A percentile compares a stretch with the other conserved stretches of the same genome.
Conservation (phyloP, 2,113 vertebrate genomes). For the Tupaia tana region DNA sequence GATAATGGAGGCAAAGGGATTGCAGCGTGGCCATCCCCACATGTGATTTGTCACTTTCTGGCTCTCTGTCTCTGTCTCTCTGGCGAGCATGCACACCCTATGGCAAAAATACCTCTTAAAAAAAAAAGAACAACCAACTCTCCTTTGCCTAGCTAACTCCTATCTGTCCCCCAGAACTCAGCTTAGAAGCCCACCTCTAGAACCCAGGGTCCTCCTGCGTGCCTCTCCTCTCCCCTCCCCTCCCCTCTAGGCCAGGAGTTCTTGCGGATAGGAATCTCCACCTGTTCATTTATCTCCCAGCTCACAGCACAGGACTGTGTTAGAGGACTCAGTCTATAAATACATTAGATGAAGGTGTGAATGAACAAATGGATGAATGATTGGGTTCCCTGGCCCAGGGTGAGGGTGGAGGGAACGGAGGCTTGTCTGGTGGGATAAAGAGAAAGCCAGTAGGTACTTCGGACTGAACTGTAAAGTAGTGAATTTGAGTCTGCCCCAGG, state of each 20-base stretch:
- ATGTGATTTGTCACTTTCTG: too few relatives aligned
- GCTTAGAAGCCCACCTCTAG: not conserved
- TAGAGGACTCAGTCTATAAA: not conserved
- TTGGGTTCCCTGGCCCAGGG: not conserved
- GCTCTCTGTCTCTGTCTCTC: too few relatives aligned
- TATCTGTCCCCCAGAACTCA: not conserved
- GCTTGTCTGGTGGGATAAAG: not conserved
- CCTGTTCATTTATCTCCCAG: not conserved
- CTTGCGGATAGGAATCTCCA: not conserved
- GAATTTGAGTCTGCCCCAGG: not conserved
- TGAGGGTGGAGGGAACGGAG: not conserved
- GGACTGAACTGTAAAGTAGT: not conserved
- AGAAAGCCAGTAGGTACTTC: not conserved
- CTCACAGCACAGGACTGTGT: not conserved
- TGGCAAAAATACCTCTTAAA: too few relatives aligned
- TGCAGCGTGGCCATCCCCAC: too few relatives aligned
- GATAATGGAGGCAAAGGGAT: too few relatives aligned
- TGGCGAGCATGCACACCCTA: too few relatives aligned
- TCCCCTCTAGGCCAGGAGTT: not conserved
- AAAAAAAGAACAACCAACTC: too few relatives aligned
- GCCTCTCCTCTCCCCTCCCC: too few relatives aligned
- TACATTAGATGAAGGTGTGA: conserved; percentile 32
- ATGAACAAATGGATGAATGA: not conserved
- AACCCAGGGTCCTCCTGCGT: not conserved
- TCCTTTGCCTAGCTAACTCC: not conserved